Conservation (phyloP, 2,797 vertebrate genomes). For the Danio kyathit region DNA sequence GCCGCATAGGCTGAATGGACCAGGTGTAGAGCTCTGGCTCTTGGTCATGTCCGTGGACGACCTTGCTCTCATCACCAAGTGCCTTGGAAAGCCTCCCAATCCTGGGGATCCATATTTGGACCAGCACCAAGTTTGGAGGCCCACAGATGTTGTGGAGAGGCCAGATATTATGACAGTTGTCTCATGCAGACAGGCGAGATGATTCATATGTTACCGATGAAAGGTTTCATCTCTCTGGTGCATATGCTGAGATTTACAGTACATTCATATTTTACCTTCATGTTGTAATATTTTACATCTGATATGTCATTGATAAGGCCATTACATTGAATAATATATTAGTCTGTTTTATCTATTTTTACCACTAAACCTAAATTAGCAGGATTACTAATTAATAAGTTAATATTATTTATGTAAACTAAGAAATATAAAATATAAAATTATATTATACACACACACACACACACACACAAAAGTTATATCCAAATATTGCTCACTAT, state of each 20-base stretch:
- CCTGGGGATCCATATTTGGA: conserved; percentile 84
- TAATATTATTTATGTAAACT: too few relatives aligned
- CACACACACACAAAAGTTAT: too few relatives aligned
- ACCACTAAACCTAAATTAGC: not conserved
- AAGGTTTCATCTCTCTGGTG: conserved; percentile 49
- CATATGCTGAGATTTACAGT: not conserved
- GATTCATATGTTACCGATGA: conserved; percentile 70
- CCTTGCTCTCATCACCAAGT: conserved; percentile 86
- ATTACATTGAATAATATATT: not conserved
- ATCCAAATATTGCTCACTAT: too few relatives aligned
- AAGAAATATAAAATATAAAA: too few relatives aligned
- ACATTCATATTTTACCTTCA: not conserved
- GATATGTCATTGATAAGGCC: not conserved
- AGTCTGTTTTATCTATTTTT: not conserved
- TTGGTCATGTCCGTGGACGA: conserved; percentile 83
- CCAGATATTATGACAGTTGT: conserved; percentile 81
- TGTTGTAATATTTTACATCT: not conserved
- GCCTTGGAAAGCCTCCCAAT: conserved; percentile 86
- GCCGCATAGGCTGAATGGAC: conserved; percentile 69
- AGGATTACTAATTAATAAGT: too few relatives aligned
- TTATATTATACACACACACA: too few relatives aligned
- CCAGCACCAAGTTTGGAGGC: conserved; percentile 83
- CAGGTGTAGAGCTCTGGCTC: conserved; percentile 77
- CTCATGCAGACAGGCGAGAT: conserved; percentile 67
- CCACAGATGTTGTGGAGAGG: conserved; percentile 85